Evolutionary conservation across 2,797 vertebrate genomes (phyloP).

Genomic region (Gastrophryne carolinensis): DNA sequence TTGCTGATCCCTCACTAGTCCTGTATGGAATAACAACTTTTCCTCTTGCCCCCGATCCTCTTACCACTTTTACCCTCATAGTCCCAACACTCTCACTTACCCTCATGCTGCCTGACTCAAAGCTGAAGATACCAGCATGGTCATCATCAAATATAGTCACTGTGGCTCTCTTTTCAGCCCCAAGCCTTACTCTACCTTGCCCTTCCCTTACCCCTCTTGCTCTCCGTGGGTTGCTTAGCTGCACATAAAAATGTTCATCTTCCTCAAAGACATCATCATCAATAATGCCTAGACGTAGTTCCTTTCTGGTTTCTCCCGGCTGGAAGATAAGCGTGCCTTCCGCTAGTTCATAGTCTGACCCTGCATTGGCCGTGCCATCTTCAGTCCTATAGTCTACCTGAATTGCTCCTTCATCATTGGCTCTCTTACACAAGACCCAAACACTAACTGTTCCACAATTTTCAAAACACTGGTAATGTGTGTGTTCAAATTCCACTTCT

Average conservation of each 20-base stretch:
- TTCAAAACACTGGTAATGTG: slow-evolving; percentile 81
- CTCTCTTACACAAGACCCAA: slow-evolving; percentile 73
- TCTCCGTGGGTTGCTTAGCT: slow-evolving; percentile 75
- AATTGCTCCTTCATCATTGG: slow-evolving; percentile 69
- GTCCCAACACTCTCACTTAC: slow-evolving; percentile 76
- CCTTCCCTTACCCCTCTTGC: slow-evolving; percentile 51
- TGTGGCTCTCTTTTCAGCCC: slow-evolving; percentile 75
- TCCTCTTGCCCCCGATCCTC: slow-evolving; percentile 75
- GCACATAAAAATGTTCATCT: slow-evolving; percentile 83
- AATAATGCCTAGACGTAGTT: slow-evolving; percentile 79
- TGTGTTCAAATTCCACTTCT: slow-evolving; percentile 74
- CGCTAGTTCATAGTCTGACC: slow-evolving; percentile 82
- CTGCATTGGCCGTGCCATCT: slow-evolving; percentile 81
- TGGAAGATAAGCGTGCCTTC: slow-evolving; percentile 81
- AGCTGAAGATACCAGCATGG: slow-evolving; percentile 83
- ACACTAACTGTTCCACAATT: slow-evolving; percentile 79
- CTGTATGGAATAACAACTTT: slow-evolving; percentile 68
- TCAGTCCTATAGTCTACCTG: slow-evolving; percentile 83
- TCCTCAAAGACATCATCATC: slow-evolving; percentile 86
- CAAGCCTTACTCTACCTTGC: slow-evolving; percentile 67
- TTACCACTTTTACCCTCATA: slow-evolving; percentile 71
- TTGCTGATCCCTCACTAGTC: slow-evolving; percentile 73
- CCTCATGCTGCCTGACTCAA: slow-evolving; percentile 68
- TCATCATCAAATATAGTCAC: slow-evolving; percentile 86
- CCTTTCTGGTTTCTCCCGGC: slow-evolving; percentile 76